These are phyloP conservation scores for Chymomyza amoena DNA, from an alignment of 2,888 invertebrate species.

Conservation along the genomic window DNA sequence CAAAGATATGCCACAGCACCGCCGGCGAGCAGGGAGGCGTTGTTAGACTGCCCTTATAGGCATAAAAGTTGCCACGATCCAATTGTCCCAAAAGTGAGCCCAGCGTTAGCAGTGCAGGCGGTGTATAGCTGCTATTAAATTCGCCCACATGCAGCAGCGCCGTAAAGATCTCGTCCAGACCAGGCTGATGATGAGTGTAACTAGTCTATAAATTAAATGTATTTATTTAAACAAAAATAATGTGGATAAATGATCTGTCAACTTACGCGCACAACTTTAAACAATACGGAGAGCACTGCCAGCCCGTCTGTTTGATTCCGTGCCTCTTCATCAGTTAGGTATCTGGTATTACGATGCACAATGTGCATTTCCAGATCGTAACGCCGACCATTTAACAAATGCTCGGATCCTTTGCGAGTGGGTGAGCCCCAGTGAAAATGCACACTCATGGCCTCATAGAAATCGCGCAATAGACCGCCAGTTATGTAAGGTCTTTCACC, in stretches of 20 bases:
- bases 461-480: conserved; percentile 54
- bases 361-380: conserved; percentile 84
- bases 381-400: conserved; percentile 76
- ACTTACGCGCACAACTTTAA: conserved; percentile 78
- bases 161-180: conserved; percentile 59
- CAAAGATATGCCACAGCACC: conserved; percentile 85
- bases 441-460: conserved; percentile 64
- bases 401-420: conserved; percentile 83
- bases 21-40: conserved; percentile 86
- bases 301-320: conserved; percentile 80
- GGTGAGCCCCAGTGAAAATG: conserved; percentile 86
- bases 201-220: neutral
- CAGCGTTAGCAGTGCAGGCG: conserved; percentile 55
- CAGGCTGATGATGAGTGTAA: conserved; percentile 44
- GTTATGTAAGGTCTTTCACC: conserved; percentile 62
- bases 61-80: conserved; percentile 66
- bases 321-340: conserved; percentile 80
- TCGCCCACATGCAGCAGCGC: conserved; percentile 48
- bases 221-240: neutral
- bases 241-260: neutral
- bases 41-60: conserved; percentile 83
- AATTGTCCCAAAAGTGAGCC: conserved; percentile 66
- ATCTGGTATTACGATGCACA: conserved; percentile 83
- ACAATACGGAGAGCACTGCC: conserved; percentile 83
- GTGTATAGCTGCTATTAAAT: conserved; percentile 62